A percentile compares a stretch with the other conserved stretches of the same genome.
Conservation (phyloP, 2,113 vertebrate species). For the Orycteropus afer region DNA sequence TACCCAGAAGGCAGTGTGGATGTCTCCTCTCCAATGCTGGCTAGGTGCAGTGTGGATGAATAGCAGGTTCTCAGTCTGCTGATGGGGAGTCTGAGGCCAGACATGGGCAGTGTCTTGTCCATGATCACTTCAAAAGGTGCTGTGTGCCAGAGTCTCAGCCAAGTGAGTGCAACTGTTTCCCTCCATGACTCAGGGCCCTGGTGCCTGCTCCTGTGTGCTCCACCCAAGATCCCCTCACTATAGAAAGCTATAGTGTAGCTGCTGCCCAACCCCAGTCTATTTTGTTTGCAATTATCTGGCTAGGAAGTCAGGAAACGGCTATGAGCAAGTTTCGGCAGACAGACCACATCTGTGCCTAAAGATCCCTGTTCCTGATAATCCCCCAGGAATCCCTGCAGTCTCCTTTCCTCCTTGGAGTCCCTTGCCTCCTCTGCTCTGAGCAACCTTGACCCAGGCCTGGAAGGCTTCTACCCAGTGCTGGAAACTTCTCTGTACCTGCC, state of each 20-base stretch:
- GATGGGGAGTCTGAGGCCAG: background rate
- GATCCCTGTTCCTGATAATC: slow-evolving; percentile 65
- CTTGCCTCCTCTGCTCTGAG: background rate
- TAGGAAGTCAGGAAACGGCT: slow-evolving; percentile 59
- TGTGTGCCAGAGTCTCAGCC: background rate
- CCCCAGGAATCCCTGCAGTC: slow-evolving; percentile 27
- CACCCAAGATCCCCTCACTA: background rate
- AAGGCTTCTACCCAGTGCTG: background rate
- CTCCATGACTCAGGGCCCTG: slow-evolving; percentile 53
- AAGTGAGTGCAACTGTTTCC: background rate
- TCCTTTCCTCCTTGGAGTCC: background rate
- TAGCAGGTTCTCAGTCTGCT: background rate
- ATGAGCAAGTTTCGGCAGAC: slow-evolving; percentile 75
- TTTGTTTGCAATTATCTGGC: slow-evolving; percentile 73
- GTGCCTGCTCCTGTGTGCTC: slow-evolving; percentile 52
- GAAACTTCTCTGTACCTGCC: background rate
- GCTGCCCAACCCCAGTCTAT: slow-evolving; percentile 50
- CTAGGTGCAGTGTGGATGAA: background rate
- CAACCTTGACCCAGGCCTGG: background rate
- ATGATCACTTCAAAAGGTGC: background rate
- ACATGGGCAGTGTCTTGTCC: background rate
- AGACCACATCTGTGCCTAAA: slow-evolving; percentile 63
- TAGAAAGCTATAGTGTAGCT: background rate
- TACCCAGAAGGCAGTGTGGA: background rate
- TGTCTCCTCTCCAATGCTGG: background rate